Evolutionary conservation across 2,797 vertebrate genomes (phyloP).

Genomic region (Enoplosus armatus): DNA sequence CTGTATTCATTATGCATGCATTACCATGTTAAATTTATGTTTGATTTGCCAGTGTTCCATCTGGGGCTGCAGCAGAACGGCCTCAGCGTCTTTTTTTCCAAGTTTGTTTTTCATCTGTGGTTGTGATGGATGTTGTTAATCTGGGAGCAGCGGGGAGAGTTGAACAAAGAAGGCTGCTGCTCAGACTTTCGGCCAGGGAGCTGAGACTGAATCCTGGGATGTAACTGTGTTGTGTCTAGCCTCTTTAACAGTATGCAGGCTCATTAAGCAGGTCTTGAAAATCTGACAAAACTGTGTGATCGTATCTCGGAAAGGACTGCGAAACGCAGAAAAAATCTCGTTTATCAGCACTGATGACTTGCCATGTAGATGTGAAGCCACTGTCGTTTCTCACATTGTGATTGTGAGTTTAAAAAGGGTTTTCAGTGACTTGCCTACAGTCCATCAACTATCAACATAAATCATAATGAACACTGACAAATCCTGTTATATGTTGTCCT

Average conservation of each 20-base stretch:
- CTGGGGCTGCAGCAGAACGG: not conserved
- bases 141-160: not conserved
- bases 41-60: slow-evolving; percentile 12
- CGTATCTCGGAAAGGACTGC: not conserved
- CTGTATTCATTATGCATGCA: slow-evolving; percentile 28
- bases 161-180: slow-evolving; percentile 11
- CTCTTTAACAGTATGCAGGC: not conserved
- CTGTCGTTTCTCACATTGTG: not conserved
- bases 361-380: not conserved
- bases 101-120: slow-evolving; percentile 22
- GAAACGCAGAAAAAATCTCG: not conserved
- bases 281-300: not conserved
- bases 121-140: slow-evolving; percentile 42
- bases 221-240: not conserved
- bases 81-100: not conserved
- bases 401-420: not conserved
- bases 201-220: not conserved
- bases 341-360: not conserved
- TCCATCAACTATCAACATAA: not conserved
- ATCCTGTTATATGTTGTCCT: not conserved
- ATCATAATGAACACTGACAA: not conserved
- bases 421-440: not conserved
- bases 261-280: not conserved
- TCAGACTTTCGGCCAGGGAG: slow-evolving; percentile 12
- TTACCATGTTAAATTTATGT: slow-evolving; percentile 25